phyloP scores from a whole-genome alignment of 1,140 invertebrate species.

The Drosophila obscura region DNA sequence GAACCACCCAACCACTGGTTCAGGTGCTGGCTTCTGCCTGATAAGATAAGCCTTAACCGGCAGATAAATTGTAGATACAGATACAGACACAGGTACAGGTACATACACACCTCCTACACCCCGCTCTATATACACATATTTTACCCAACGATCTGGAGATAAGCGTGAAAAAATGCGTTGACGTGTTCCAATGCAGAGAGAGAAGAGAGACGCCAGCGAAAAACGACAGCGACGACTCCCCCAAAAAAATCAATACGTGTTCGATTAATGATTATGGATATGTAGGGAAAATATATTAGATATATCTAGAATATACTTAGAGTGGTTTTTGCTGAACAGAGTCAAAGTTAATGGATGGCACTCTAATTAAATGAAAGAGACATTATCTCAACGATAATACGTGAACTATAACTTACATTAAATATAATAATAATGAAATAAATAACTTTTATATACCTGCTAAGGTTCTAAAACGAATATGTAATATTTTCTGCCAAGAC shows the following conservation, averaged over 20 bases:
- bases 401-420: too few relatives aligned
- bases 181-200: constrained; percentile 47
- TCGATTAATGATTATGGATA: constrained; percentile 50
- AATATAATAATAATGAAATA: too few relatives aligned
- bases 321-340: too few relatives aligned
- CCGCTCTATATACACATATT: constrained; percentile 17
- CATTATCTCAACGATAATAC: too few relatives aligned
- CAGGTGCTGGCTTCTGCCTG: constrained; percentile 36
- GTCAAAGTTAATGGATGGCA: constrained; percentile 27
- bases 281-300: background rate
- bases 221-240: background rate
- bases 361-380: background rate
- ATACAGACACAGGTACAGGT: constrained; percentile 3
- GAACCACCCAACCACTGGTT: background rate
- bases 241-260: constrained; percentile 39
- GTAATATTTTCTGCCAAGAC: too few relatives aligned
- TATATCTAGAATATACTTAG: too few relatives aligned
- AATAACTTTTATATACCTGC: too few relatives aligned
- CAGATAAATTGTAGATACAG: constrained; percentile 61
- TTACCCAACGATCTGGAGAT: constrained; percentile 47
- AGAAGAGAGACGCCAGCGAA: background rate
- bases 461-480: too few relatives aligned
- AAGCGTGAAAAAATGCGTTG: constrained; percentile 61
- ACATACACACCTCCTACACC: background rate
- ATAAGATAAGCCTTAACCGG: constrained; percentile 66